These are phyloP conservation scores for Crocodylus rhombifer DNA, from an alignment of 2,797 vertebrate species.

Conservation along the genomic window DNA sequence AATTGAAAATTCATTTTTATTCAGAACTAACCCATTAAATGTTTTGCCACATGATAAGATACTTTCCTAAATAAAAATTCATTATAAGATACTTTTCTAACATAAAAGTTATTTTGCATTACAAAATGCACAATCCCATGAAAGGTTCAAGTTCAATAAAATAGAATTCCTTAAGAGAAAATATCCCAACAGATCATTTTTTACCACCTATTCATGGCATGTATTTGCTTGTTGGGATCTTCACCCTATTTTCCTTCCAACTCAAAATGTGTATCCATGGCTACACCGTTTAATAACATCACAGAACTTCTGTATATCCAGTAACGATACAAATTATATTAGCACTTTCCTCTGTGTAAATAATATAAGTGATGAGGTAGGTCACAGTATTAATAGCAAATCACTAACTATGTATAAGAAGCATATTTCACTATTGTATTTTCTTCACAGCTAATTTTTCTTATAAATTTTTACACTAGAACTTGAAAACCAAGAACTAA, in stretches of 20 bases:
- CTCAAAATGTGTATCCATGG: background rate
- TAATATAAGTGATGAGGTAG: background rate
- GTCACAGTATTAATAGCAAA: background rate
- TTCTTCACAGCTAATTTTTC: background rate
- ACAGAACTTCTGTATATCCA: background rate
- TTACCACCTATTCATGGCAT: fast-evolving
- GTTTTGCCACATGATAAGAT: too few species aligned
- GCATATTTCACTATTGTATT: background rate
- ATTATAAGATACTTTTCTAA: background rate
- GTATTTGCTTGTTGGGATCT: background rate
- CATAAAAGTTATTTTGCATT: too few species aligned
- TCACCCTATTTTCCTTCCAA: background rate
- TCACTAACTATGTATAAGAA: fast-evolving
- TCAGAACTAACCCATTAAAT: too few species aligned
- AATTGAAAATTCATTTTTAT: too few species aligned
- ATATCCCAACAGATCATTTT: background rate
- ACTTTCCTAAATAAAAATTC: background rate
- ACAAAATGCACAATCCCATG: too few species aligned
- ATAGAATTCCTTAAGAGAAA: background rate
- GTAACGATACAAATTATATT: background rate
- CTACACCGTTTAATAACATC: background rate
- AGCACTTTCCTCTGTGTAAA: background rate
- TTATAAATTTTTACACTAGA: background rate
- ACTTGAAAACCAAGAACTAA: background rate
- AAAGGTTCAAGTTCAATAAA: background rate